These are phyloP conservation scores for Myotis findleyi DNA, from an alignment of 2,797 vertebrate species.

Conservation along the genomic window DNA sequence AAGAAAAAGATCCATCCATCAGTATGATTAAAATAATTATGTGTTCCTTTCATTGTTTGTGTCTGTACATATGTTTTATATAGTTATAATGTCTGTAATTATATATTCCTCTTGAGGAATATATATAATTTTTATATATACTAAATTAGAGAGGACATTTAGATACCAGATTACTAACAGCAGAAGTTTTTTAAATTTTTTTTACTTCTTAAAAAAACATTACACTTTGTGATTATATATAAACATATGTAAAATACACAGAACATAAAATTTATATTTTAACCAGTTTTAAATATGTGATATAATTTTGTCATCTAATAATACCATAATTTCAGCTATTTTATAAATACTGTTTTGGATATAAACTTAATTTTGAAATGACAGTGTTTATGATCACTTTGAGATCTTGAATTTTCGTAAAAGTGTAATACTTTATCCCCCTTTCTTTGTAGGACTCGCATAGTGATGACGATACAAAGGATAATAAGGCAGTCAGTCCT, in stretches of 20 bases:
- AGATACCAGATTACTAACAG: background rate
- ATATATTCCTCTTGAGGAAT: constrained; percentile 13
- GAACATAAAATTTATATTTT: background rate
- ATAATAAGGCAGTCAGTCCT: constrained; percentile 86
- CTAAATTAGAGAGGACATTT: background rate
- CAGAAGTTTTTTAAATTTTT: background rate
- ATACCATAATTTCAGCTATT: constrained; percentile 43
- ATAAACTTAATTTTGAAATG: constrained; percentile 58
- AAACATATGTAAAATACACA: background rate
- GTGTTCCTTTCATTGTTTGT: constrained; percentile 17
- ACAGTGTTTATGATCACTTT: constrained; percentile 35
- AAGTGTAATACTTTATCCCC: background rate
- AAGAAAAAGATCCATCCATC: background rate
- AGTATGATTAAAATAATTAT: constrained; percentile 9
- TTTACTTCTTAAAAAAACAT: background rate
- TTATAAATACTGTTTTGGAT: constrained; percentile 37
- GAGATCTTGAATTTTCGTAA: background rate
- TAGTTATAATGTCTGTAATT: background rate
- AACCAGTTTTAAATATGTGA: constrained; percentile 26
- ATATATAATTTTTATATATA: too few relatives aligned
- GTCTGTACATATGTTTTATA: background rate
- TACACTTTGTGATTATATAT: background rate
- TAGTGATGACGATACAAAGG: constrained; percentile 88
- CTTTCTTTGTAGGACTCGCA: constrained; percentile 88
- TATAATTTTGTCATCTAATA: constrained; percentile 40